These are phyloP conservation scores for Phania funesta DNA, from an alignment of 2,888 invertebrate species.

Conservation along the genomic window DNA sequence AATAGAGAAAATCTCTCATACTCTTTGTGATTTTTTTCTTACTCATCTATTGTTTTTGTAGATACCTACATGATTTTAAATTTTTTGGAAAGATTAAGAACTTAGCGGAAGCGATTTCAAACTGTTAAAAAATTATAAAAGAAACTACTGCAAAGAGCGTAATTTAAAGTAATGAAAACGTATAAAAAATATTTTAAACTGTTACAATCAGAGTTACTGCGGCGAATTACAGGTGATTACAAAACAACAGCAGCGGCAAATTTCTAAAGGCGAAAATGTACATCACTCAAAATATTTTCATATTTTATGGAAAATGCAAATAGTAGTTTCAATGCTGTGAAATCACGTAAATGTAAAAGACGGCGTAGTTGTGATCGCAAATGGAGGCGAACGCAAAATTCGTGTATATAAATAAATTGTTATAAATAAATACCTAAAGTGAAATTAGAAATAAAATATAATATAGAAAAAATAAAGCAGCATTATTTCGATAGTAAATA, in stretches of 20 bases:
- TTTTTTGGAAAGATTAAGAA: constrained; percentile 7
- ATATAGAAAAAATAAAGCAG: background rate
- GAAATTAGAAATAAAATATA: background rate
- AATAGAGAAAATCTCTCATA: background rate
- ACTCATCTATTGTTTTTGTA: constrained; percentile 1
- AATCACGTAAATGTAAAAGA: constrained; percentile 26
- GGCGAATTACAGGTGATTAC: constrained; percentile 38
- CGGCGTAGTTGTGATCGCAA: constrained; percentile 56
- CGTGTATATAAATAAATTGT: constrained; percentile 4
- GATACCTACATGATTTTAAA: background rate
- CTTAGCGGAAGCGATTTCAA: constrained; percentile 41
- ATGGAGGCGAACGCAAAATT: constrained; percentile 53
- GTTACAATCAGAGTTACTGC: constrained; percentile 38
- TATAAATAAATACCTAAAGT: constrained; percentile 5
- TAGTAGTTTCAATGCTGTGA: constrained; percentile 23
- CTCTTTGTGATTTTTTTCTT: background rate
- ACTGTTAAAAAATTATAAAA: constrained; percentile 1
- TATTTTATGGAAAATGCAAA: constrained; percentile 43
- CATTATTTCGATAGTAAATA: no score
- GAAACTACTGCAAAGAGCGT: background rate
- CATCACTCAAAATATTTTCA: background rate
- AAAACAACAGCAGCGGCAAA: constrained; percentile 43
- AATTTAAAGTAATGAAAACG: constrained; percentile 57
- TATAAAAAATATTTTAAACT: constrained; percentile 52
- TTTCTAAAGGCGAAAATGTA: constrained; percentile 17